Evolutionary conservation across 2,797 vertebrate genomes (phyloP), one percentile per base, ranked within the genome.

Genomic region (Neosilurus hyrtlii): DNA sequence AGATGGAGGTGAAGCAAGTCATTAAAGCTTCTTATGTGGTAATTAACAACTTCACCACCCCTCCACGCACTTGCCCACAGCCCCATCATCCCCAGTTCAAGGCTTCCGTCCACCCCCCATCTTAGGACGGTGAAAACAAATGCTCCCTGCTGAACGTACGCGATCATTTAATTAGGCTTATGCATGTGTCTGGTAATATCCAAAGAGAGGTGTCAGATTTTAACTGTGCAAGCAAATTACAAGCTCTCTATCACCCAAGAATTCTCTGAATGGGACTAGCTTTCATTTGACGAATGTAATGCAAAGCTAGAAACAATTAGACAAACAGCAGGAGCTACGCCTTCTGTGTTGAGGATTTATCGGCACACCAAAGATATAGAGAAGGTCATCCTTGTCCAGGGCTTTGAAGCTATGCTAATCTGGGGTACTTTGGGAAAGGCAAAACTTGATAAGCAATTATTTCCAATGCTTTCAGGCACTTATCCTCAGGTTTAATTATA

Each of bases 11-110:
- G 95, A 96, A 95, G 94, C 91, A 91, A 94, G 95, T 95, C 95
- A 96, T 96, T 96, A 96, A 96, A 95, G 95, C 95, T 95, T 96
- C 96, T 96, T 96, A 96, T 96, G 96, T 95, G 96, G 95, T 96
- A 96, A 96, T 96, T 96, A 96, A 96, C 94, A 94, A 95, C 94
- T 93, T 92, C 94, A 72, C 83, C 83, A 66, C 79, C 79, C 94
- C 63, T 70, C 63, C 77, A 59, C 37, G 37, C 73, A 10, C 43
- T 74, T 76, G 52, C 74, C 61, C 62, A 68, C 37, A 70, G 26
- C 57, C 65, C 61, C 79, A 30, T 52, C 73, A 71, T 56, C 61
- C 76, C 74, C 92, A 93, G 59, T 80, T 74, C 81, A 6, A 57
- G 72, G 79, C 80, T 80, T 68, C 75, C 43, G 80, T 82, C 83